Evolutionary conservation across 2,797 vertebrate species (phyloP), one percentile per base, ranked within the genome.

Genomic region (Sparus aurata): DNA sequence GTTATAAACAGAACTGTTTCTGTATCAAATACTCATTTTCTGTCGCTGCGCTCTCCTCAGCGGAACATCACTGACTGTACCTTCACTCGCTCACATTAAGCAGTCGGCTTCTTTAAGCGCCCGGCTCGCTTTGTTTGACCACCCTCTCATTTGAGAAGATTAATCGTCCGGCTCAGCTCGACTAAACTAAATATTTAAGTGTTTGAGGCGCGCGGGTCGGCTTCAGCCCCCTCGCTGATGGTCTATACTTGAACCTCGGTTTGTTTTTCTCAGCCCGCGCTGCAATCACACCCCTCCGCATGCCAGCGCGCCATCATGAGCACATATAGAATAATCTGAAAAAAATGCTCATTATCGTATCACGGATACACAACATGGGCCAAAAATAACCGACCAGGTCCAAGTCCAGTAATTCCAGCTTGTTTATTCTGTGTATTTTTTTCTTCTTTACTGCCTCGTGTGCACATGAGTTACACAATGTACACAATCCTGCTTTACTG

Each of bases 131-230:
- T 87, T 85, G 83, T 87, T 87, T 88, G 74, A 86, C 83, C 54
- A 18, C 70, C 41, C 61, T 79, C 83, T 88, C 83, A 70, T 85
- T 84, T 78, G 67, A 55, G 58, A 73, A 87, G 85, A 93, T 87
- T 64, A 79, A 91, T 89, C 23, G 71, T 6, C 66, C 1, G 54
- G 38, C 75, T 80, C 60, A 34, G 72, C 75, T 68, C 13, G 1
- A 20, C 80, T 84, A 66, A 82, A 80, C 76, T 83, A 86, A 91
- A 93, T 87, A 90, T 93, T 92, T 87, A 83, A 64, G 64, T 53
- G 34, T 84, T 83, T 45, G 72, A 81, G 73, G 84, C 72, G 50
- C 38, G n/a, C 23, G 75, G 64, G 76, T 76, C 52, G 45, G 59
- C 69, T 79, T 72, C 34, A 67, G 71, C 73, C 41, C 65, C 23